phyloP scores from a whole-genome alignment of 2,888 invertebrate genomes.

The Xestoiulus laeticollis region DNA sequence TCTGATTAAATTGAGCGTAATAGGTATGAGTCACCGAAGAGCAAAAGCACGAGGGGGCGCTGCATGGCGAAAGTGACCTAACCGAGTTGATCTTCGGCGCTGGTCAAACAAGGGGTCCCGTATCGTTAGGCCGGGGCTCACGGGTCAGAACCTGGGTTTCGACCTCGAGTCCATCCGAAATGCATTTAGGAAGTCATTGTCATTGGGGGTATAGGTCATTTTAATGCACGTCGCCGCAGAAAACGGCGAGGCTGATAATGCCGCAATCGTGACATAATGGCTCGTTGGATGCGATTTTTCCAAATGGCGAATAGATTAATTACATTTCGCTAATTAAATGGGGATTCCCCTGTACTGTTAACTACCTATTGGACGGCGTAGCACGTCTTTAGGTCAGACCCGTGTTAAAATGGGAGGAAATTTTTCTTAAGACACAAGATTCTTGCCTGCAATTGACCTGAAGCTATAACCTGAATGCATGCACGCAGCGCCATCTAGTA shows the following conservation, averaged over 20 bases:
- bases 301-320: background rate
- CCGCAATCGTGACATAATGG: background rate
- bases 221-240: background rate
- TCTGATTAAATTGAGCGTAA: conserved; percentile 47
- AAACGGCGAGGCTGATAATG: background rate
- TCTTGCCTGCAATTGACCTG: background rate
- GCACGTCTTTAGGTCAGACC: background rate
- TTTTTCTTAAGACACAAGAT: background rate
- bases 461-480: too few species aligned
- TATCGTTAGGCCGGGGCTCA: conserved; percentile 1
- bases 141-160: background rate
- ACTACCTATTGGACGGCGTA: background rate
- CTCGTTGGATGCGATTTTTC: background rate
- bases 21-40: conserved; percentile 23
- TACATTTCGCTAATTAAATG: background rate
- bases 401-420: background rate
- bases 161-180: conserved; percentile 24
- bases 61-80: background rate
- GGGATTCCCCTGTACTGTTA: background rate
- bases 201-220: background rate
- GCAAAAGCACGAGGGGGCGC: background rate
- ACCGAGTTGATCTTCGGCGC: background rate
- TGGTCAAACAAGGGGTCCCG: conserved; percentile 9
- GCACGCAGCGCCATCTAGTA: too few species aligned
- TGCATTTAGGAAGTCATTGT: conserved; percentile 28